A percentile compares a stretch with the other conserved stretches of the same genome.
phyloP scores from a whole-genome alignment of 35 echinoderm and acorn worm genomes.

The Anneissia japonica region DNA sequence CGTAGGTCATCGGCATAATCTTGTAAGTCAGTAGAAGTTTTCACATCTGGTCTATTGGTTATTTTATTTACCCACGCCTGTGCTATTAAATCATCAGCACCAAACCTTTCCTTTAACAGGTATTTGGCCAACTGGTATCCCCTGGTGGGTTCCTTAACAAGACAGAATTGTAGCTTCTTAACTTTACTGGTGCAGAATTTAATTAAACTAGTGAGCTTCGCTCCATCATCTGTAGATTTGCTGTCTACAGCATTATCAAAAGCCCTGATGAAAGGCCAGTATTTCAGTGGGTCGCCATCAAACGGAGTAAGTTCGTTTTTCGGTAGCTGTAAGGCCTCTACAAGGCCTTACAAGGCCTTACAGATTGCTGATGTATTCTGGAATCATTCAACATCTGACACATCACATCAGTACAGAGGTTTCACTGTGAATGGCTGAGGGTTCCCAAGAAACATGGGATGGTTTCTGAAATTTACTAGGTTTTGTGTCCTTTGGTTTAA shows the following conservation, averaged over 20 bases:
- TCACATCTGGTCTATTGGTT: slow-evolving; percentile 1
- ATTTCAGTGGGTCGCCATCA: slow-evolving; percentile 41
- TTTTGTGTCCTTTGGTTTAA: slow-evolving; percentile 5
- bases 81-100: slow-evolving; percentile 22
- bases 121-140: slow-evolving; percentile 25
- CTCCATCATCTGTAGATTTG: slow-evolving; percentile 9
- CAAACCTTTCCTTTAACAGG: slow-evolving; percentile 32
- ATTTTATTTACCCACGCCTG: slow-evolving; percentile 51
- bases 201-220: slow-evolving; percentile 30
- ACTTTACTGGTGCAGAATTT: slow-evolving; percentile 36
- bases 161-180: slow-evolving; percentile 24
- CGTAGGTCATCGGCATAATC: slow-evolving; percentile 31
- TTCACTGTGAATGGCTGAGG: neutral
- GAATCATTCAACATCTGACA: neutral
- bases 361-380: slow-evolving; percentile 12
- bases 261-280: slow-evolving; percentile 32
- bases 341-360: too few species aligned
- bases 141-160: slow-evolving; percentile 23
- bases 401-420: neutral
- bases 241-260: slow-evolving; percentile 49
- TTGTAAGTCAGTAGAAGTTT: neutral
- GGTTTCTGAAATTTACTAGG: neutral
- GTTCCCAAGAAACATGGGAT: neutral
- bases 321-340: slow-evolving; percentile 38
- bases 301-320: slow-evolving; percentile 20